Base-by-base conservation (phyloP, 2,888 invertebrate species). In the Onchidella celtica region DNA sequence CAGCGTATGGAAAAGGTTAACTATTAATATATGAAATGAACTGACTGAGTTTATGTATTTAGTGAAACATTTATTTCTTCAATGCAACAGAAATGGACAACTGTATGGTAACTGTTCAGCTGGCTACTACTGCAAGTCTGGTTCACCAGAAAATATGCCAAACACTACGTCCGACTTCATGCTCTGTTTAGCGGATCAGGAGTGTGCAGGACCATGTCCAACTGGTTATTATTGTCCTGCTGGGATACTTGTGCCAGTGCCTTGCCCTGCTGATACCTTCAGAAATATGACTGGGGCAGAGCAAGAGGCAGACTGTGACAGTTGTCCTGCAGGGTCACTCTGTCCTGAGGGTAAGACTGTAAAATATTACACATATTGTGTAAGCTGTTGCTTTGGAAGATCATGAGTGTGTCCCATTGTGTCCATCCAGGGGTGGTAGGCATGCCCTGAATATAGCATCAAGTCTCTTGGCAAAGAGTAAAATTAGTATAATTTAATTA, bases 181-280 rank as follows among this genome's bases (percentile, higher is more conserved):
- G 9, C 69, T 74, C 9, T 90, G 90, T 85, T 72, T 72, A 6
- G 83, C 89, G 6, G 84, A 86, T 73, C 85, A 82, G 6, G 86
- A 86, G 69, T 92, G 92, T 85, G 91, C 92, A 9, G 92, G 92
- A 24, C 87, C 83, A 6, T 92, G 92, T 82, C 92, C 92, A 0
- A 84, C 86, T 6, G 92, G 92, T n/a, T 85, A 86, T 74, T 92
- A 90, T 86, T 92, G 92, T 83, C 88, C 86, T 34, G 84, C 87
- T 32, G 92, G 91, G 14, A 88, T 88, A 1, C 34, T 80, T 6
- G 73, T 86, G 21, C 92, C 92, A 0, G 74, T 84, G 0, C 88
- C 91, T 0, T 92, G 92, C 84, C 92, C 92, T 6, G 89, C 89
- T 38, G 87, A 91, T 84, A 92, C 91, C 0, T 88, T 88, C 77